phyloP scores from a whole-genome alignment of 2,888 invertebrate genomes.

The Rhingia rostrata region DNA sequence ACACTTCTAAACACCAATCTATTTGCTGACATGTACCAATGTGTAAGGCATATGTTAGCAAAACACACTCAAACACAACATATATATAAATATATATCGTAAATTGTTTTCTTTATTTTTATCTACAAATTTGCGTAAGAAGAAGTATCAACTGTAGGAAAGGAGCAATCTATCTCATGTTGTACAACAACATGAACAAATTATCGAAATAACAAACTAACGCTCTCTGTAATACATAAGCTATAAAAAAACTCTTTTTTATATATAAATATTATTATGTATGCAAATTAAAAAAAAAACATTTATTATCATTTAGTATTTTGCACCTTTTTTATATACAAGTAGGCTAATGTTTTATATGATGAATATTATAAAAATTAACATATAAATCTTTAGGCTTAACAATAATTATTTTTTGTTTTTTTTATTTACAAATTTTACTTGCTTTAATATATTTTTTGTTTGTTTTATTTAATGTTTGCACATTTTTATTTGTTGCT shows the following conservation, averaged over 20 bases:
- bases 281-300: slow-evolving; percentile 16
- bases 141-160: neutral
- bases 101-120: slow-evolving; percentile 13
- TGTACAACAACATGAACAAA: slow-evolving; percentile 37
- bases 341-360: slow-evolving; percentile 60
- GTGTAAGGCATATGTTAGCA: slow-evolving; percentile 16
- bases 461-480: slow-evolving; percentile 33
- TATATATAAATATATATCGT: slow-evolving; percentile 9
- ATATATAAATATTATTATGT: slow-evolving; percentile 14
- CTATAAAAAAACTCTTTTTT: slow-evolving; percentile 28
- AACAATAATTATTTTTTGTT: slow-evolving; percentile 13
- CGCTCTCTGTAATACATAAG: slow-evolving; percentile 56
- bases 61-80: slow-evolving; percentile 5
- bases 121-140: slow-evolving; percentile 5
- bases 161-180: slow-evolving; percentile 39
- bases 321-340: slow-evolving; percentile 70
- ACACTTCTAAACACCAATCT: slow-evolving; percentile 34
- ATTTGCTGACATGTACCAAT: slow-evolving; percentile 27
- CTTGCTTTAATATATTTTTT: slow-evolving; percentile 42
- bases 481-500: neutral
- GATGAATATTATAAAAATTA: slow-evolving; percentile 13
- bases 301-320: slow-evolving; percentile 21
- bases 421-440: slow-evolving; percentile 43
- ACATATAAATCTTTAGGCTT: slow-evolving; percentile 20
- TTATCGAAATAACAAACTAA: slow-evolving; percentile 27